These are phyloP conservation scores for Thereva nobilitata DNA, from an alignment of 2,888 invertebrate genomes.

Conservation along the genomic window DNA sequence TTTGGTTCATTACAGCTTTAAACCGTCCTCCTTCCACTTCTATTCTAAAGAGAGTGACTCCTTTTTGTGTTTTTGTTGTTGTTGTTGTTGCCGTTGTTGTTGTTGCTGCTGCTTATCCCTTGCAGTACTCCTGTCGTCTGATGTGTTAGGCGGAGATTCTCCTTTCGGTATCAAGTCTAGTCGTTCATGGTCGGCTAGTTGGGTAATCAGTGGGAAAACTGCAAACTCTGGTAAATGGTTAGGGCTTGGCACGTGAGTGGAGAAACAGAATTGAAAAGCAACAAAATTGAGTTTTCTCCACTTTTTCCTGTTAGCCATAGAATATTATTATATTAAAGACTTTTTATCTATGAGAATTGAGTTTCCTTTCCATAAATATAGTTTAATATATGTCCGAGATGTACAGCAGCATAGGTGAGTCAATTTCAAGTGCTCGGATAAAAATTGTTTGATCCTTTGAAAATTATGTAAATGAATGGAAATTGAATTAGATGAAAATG, in stretches of 20 bases:
- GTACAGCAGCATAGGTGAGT: too few relatives aligned
- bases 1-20: conserved; percentile 39
- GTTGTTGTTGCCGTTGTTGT: conserved; percentile 4
- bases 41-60: not conserved
- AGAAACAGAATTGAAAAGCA: conserved; percentile 11
- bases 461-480: too few relatives aligned
- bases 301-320: conserved; percentile 26
- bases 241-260: conserved; percentile 3
- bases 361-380: conserved; percentile 11
- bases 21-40: conserved; percentile 11
- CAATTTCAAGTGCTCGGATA: too few relatives aligned
- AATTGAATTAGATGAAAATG: too few relatives aligned
- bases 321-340: conserved; percentile 8
- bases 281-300: conserved; percentile 32
- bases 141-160: conserved; percentile 20
- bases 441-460: too few relatives aligned
- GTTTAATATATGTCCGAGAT: too few relatives aligned
- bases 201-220: conserved; percentile 40
- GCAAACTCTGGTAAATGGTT: conserved; percentile 23
- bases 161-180: conserved; percentile 36
- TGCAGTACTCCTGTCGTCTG: conserved; percentile 13
- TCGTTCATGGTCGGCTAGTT: conserved; percentile 38
- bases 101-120: not conserved
- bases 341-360: conserved; percentile 30
- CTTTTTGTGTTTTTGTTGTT: conserved; percentile 2